Base-by-base conservation (phyloP, 2,888 invertebrate genomes). In the Drosophila kambysellisi region DNA sequence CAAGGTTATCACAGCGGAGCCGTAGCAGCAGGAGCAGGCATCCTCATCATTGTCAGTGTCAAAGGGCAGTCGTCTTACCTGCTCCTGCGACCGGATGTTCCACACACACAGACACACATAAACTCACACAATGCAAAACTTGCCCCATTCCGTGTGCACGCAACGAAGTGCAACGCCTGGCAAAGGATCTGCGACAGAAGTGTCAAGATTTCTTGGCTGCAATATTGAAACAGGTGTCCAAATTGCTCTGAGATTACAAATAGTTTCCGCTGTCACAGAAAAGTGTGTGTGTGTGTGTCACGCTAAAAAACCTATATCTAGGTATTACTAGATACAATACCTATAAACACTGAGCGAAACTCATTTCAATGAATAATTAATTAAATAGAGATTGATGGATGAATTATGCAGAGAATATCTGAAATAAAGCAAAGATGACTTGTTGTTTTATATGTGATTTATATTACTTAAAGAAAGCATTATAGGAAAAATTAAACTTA, bases 221-320 rank as follows among this genome's bases (percentile, higher is more conserved):
- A 81, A 82, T 88, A 86, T 88, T 84, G 88, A 84, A 89, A 88
- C 84, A 85, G 84, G 90, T 89, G 88, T 85, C 90, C 90, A 67
- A 78, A 81, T 79, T 70, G 82, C 79, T 41, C 64, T 33, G 64
- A 71, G 81, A 78, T 78, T 78, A 81, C 78, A 78, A 78, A 78
- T 81, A 78, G 78, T 78, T 78, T 81, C 77, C 77, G 64, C 62
- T 77, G 67, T 35, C 66, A 59, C n/a, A 20, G 17, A 25, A 11
- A 17, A 15, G 5, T n/a, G 51, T 32, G 25, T 48, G 33, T 25
- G 35, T 37, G 6, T 25, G 43, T 15, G 4, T 12, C 5, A 6
- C n/a, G 25, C 32, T 39, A 9, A 25, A 32, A 66, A 54, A 50
- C 6, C 50, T 41, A 25, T 46, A 50, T 35, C 29, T 30, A 39